Conservation (phyloP, 2,797 vertebrate species). For the Lagocephalus sceleratus region DNA sequence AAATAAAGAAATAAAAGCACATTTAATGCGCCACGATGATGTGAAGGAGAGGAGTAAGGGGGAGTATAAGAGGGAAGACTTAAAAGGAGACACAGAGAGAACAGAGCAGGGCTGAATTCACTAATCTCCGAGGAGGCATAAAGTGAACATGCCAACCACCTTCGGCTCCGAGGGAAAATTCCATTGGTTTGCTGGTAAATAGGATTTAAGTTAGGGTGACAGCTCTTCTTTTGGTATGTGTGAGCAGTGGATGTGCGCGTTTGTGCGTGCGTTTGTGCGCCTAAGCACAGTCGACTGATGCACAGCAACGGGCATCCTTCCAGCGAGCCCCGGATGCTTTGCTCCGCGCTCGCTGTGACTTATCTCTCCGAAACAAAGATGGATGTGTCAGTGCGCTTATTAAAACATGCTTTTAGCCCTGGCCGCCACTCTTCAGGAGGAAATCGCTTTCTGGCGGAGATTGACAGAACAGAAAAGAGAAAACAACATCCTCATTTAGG, state of each 20-base stretch:
- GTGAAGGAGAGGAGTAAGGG: slow-evolving; percentile 60
- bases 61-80: slow-evolving; percentile 68
- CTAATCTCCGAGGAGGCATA: slow-evolving; percentile 80
- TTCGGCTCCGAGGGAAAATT: slow-evolving; percentile 68
- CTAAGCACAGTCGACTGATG: slow-evolving; percentile 68
- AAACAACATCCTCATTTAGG: slow-evolving; percentile 81
- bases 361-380: slow-evolving; percentile 81
- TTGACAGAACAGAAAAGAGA: slow-evolving; percentile 76
- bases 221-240: slow-evolving; percentile 65
- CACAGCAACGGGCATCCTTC: slow-evolving; percentile 70
- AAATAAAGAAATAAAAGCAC: slow-evolving; percentile 77
- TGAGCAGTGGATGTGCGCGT: slow-evolving; percentile 44
- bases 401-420: slow-evolving; percentile 79
- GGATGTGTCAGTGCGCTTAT: slow-evolving; percentile 80
- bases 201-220: slow-evolving; percentile 79
- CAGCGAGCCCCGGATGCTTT: slow-evolving; percentile 71
- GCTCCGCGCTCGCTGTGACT: slow-evolving; percentile 66
- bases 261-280: slow-evolving; percentile 44
- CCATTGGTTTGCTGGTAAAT: slow-evolving; percentile 75
- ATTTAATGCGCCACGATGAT: slow-evolving; percentile 72
- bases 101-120: slow-evolving; percentile 73
- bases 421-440: slow-evolving; percentile 72
- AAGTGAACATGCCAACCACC: slow-evolving; percentile 81
- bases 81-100: slow-evolving; percentile 72
- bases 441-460: slow-evolving; percentile 76